Percentiles rank a stretch among this genome's conserved stretches.
Conservation (phyloP, 2,797 vertebrate species). For the Myiothlypis chrysogaster region DNA sequence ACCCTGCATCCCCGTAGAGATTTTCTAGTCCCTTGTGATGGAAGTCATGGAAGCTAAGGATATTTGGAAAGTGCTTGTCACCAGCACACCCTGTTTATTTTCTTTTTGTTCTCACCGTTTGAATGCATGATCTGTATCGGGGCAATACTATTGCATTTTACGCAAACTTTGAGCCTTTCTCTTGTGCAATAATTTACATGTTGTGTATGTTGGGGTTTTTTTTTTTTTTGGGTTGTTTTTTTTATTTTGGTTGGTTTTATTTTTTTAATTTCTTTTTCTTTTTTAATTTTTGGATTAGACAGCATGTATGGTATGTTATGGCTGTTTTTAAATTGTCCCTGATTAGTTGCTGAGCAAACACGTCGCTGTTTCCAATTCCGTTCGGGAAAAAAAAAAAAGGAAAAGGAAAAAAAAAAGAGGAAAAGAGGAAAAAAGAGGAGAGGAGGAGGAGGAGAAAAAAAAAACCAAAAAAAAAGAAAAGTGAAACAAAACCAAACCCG, state of each 20-base stretch:
- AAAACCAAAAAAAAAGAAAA: not conserved
- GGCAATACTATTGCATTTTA: constrained; percentile 99
- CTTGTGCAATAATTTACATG: constrained; percentile 99
- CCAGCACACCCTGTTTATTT: constrained; percentile 91
- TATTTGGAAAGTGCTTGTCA: constrained; percentile 93
- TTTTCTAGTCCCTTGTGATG: constrained; percentile 82
- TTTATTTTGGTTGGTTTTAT: constrained; percentile 69
- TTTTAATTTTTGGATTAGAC: constrained; percentile 81
- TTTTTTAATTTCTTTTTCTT: not conserved
- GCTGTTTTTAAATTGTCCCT: constrained; percentile 97
- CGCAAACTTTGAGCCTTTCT: constrained; percentile 99
- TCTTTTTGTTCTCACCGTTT: constrained; percentile 88
- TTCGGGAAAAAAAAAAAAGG: constrained; percentile 77
- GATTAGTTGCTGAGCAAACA: constrained; percentile 98
- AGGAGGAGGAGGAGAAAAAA: not conserved
- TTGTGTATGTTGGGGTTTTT: constrained; percentile 90
- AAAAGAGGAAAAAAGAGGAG: not conserved
- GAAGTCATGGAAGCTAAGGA: constrained; percentile 88
- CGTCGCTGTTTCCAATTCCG: constrained; percentile 94
- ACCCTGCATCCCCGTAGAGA: not conserved
- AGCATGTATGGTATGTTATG: constrained; percentile 99
- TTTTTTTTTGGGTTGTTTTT: constrained; percentile 3
- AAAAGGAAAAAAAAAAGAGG: not conserved
- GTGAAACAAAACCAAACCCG: constrained; percentile 53
- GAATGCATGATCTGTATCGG: constrained; percentile 99